Base-by-base conservation (phyloP, 2,888 invertebrate genomes). In the Pelosia muscerda region DNA sequence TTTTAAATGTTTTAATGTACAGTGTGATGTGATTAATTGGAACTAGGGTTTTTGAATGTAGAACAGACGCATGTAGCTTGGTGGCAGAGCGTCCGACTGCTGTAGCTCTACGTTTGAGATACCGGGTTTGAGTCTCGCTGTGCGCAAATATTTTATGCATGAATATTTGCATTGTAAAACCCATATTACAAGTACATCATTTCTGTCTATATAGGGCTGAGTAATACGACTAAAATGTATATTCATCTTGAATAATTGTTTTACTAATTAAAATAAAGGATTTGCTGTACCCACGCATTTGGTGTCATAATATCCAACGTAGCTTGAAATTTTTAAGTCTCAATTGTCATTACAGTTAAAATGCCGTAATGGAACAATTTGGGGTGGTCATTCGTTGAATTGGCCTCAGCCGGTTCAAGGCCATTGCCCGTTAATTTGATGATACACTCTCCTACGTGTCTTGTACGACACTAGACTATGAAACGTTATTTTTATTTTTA, bases 381-480 rank as follows among this genome's bases (percentile, higher is more conserved):
- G 84, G 78, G 74, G 75, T 78, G 72, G 78, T 78, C 84, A 83
- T 78, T 77, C 82, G 83, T 81, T 76, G 80, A 86, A 86, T 86
- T 84, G 82, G 79, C 73, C 76, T 81, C 77, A 75, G 58, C 5
- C 74, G 79, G 86, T 86, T 87, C 87, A 87, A 87, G 87, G 86
- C 75, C 80, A 76, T 57, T 68, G 68, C 61, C 68, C 65, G 71
- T 83, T 84, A 83, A 86, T 85, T 84, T 77, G 71, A 80, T 74
- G 81, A 82, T 76, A 69, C 85, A 70, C 80, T 86, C 84, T 83
- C 76, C 71, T 74, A 73, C 68, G 73, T 68, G 69, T 71, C 78
- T 74, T 74, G 58, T 28, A 58, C 49, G 38, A 34, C 65, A 65
- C 69, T 75, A 71, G 68, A 74, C 66, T 71, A 42, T 49, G 71